Evolutionary conservation across 2,797 vertebrate species (phyloP).

Genomic region (Alca torda): DNA sequence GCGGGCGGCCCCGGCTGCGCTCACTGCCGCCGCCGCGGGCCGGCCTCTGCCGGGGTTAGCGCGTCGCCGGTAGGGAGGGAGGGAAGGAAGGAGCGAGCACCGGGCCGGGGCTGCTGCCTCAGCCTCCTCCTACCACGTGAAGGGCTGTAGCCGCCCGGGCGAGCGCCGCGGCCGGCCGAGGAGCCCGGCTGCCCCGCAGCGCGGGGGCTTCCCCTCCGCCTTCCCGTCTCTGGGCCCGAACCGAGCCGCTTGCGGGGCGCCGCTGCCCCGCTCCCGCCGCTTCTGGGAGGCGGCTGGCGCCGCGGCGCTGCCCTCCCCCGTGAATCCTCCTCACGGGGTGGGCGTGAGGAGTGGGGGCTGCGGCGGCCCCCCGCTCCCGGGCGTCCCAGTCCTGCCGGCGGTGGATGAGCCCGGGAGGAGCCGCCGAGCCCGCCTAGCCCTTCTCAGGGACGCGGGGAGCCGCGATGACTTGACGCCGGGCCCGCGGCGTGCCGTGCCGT

Average conservation of each 20-base stretch:
- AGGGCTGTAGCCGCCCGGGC: neutral
- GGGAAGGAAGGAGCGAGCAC: neutral
- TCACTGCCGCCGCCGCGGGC: neutral
- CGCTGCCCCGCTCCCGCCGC: neutral
- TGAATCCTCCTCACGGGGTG: neutral
- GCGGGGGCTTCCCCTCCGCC: neutral
- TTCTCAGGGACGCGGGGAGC: neutral
- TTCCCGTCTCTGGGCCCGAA: neutral
- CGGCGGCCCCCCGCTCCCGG: neutral
- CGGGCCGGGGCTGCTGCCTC: neutral
- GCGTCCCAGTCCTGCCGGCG: neutral
- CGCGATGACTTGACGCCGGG: conserved; percentile 56
- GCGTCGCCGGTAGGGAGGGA: neutral
- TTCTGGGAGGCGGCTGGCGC: neutral
- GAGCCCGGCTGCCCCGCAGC: neutral
- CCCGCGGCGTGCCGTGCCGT: conserved; percentile 22
- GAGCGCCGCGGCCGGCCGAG: neutral
- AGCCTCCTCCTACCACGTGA: neutral
- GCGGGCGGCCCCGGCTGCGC: neutral
- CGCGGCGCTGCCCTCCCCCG: neutral
- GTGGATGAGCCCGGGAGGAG: conserved; percentile 37
- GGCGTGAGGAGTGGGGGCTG: neutral
- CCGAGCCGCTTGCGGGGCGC: neutral
- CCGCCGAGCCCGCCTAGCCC: neutral
- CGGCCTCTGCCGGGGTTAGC: neutral